phyloP scores from a whole-genome alignment of 2,888 invertebrate species.

The Pomacea canaliculata region DNA sequence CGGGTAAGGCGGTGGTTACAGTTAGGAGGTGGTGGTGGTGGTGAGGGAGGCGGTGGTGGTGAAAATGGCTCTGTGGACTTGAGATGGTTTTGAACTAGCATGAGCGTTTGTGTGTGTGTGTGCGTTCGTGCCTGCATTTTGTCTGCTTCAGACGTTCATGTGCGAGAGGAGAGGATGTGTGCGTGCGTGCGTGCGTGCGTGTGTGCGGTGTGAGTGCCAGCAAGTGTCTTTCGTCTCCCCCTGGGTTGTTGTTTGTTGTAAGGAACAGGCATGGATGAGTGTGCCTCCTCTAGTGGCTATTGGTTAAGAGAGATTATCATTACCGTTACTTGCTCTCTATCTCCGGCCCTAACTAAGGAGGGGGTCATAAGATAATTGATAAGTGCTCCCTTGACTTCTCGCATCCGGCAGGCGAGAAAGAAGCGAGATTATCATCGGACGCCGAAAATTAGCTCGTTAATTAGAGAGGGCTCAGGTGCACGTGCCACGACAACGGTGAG shows the following conservation, averaged over 20 bases:
- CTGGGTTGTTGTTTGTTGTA: no score
- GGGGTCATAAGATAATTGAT: conserved; percentile 6
- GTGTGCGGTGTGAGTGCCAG: background rate
- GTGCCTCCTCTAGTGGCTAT: background rate
- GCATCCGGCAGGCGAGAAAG: no score
- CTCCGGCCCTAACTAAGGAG: background rate
- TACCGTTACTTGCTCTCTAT: background rate
- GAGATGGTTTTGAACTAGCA: background rate
- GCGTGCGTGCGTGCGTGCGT: background rate
- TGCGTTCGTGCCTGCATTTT: background rate
- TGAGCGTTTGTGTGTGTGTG: conserved; percentile 1
- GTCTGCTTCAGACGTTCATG: no score
- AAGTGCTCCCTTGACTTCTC: background rate
- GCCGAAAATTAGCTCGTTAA: conserved; percentile 3
- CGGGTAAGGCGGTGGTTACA: background rate
- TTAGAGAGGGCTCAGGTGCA: conserved; percentile 5
- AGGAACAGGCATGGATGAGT: no score
- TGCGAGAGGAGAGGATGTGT: background rate
- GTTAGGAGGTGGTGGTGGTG: no score
- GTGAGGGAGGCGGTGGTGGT: no score
- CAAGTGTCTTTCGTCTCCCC: background rate
- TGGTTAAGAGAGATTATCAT: background rate
- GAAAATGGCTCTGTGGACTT: background rate
- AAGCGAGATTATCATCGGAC: background rate
- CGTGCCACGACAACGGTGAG: background rate